phyloP scores from a whole-genome alignment of 2,113 vertebrate species.

The Neodontobutis hainanensis region DNA sequence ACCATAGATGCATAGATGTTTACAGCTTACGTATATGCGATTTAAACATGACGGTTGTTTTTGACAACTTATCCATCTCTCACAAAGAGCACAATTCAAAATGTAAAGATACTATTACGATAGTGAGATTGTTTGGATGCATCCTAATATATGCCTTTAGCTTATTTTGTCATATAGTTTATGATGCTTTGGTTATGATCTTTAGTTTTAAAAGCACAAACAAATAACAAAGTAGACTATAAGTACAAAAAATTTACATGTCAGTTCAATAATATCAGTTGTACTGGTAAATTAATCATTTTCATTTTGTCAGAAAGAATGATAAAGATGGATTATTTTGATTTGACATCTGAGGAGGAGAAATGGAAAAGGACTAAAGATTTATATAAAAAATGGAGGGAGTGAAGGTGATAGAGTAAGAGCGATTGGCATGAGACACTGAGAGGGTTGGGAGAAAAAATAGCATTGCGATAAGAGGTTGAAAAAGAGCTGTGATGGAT shows the following conservation, averaged over 20 bases:
- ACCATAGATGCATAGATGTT: conserved; percentile 54
- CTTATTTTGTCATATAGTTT: conserved; percentile 9
- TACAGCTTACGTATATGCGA: conserved; percentile 30
- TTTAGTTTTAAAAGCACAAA: not conserved
- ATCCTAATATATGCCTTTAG: not conserved
- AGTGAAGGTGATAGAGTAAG: conserved; percentile 33
- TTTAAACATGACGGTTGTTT: conserved; percentile 37
- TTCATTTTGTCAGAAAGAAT: too few relatives aligned
- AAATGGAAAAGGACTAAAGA: conserved; percentile 4
- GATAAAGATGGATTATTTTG: conserved; percentile 3
- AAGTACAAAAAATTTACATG: too few relatives aligned
- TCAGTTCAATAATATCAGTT: too few relatives aligned
- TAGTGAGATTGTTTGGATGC: conserved; percentile 25
- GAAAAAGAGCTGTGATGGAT: conserved; percentile 52
- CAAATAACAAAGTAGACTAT: not conserved
- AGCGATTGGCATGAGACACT: conserved; percentile 34
- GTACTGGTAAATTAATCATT: not conserved
- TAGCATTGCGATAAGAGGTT: conserved; percentile 35
- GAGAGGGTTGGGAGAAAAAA: conserved; percentile 40
- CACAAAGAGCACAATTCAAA: conserved; percentile 31
- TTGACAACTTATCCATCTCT: conserved; percentile 18
- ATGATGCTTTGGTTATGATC: too few relatives aligned
- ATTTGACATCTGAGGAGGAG: conserved; percentile 21
- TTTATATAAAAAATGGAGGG: conserved; percentile 31
- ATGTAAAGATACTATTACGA: conserved; percentile 40